Base-by-base conservation (phyloP, 2,888 invertebrate species). In the Plebejus melissa region DNA sequence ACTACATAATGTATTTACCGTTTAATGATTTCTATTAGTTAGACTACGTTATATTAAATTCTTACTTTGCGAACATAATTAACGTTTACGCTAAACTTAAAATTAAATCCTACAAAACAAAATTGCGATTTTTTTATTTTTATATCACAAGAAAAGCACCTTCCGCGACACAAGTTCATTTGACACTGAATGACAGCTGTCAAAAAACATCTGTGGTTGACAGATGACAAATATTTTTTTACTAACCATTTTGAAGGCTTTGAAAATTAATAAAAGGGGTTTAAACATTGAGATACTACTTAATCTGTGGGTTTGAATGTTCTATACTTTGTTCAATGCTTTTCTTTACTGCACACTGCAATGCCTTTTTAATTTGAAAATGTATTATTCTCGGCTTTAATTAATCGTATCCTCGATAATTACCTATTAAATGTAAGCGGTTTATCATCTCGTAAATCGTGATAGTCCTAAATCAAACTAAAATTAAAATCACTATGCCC, bases 1-100 rank as follows among this genome's bases (percentile, higher is more conserved):
- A 32, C 69, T 60, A 65, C 32, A n/a, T 65, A 54, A 46, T 71
- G 16, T 75, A 71, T 75, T 75, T 46, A 75, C 57, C 58, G 58
- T 71, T 75, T 71, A n/a, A 69, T 72, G 16, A 22, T 50, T 32
- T 32, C 5, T 58, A 28, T 38, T 71, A 41, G 11, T 58, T 75
- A 22, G 13, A 36, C 22, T 41, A 28, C 41, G 46, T 13, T 16
- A 32, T 46, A 28, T 28, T 32, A 46, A 46, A 46, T 13, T 13
- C n/a, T 13, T 60, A 46, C 11, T 50, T 54, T 16, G 32, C 32
- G 2, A 13, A 72, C 28, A 32, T 72, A 28, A 72, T 6, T 13
- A 41, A 6, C 32, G 7, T 72, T 32, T 32, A 32, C 54, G n/a
- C 28, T 32, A 16, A 54, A 22, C 22, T 28, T 28, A 72, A 72